Percentiles rank a stretch among this genome's conserved stretches.
These are phyloP conservation scores for Lepus oiostolus DNA, from an alignment of 2,797 vertebrate species.

Conservation along the genomic window DNA sequence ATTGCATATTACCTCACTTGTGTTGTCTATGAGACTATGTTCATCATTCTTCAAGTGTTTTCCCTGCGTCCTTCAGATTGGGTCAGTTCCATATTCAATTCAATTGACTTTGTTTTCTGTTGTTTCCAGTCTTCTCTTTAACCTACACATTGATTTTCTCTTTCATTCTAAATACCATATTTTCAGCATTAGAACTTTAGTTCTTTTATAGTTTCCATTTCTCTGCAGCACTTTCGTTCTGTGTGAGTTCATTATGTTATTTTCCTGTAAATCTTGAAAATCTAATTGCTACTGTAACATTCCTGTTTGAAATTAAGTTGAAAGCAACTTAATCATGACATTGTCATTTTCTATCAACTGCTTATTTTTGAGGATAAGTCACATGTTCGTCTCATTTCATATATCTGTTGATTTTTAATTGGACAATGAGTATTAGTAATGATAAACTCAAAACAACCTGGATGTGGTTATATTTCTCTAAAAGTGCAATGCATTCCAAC, in stretches of 20 bases:
- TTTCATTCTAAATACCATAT: background rate
- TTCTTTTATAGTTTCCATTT: slow-evolving; percentile 1
- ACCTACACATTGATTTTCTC: background rate
- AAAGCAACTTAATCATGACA: background rate
- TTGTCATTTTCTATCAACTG: background rate
- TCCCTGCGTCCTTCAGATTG: background rate
- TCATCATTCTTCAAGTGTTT: background rate
- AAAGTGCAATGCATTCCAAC: slow-evolving; percentile 12
- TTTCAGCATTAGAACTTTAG: slow-evolving; percentile 28
- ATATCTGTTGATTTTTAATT: background rate
- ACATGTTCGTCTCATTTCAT: background rate
- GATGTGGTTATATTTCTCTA: background rate
- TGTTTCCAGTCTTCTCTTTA: background rate
- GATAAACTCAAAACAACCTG: background rate
- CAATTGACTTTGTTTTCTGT: background rate
- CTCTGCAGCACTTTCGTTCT: background rate
- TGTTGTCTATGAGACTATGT: background rate
- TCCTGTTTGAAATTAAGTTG: background rate
- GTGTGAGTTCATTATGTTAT: background rate
- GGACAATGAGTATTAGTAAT: background rate
- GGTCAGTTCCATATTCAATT: background rate
- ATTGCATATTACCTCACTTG: background rate
- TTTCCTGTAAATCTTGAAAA: slow-evolving; percentile 4
- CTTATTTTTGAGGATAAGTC: background rate
- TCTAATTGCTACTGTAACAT: background rate